Evolutionary conservation across 2,888 invertebrate species (phyloP), one percentile per base, ranked within the genome.

Genomic region (Sympetrum striolatum): DNA sequence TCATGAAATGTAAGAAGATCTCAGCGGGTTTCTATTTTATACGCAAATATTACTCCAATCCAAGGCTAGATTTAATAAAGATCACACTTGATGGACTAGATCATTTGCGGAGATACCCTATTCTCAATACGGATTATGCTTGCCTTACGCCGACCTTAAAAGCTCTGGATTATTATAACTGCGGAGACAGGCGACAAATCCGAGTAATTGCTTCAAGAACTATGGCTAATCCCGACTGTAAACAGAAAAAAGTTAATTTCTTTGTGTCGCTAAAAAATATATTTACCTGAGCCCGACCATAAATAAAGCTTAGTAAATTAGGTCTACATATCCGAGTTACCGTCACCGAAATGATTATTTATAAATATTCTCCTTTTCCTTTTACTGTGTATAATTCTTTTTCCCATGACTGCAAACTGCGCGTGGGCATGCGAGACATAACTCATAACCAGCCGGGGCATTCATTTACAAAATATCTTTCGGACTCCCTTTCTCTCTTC

Each of bases 391-490:
- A 86, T 60, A 86, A 86, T 60, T 86, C 86, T 86, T 60, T 82
- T 35, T 31, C 35, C 82, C 64, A 22, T 86, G 60, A 86, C 73
- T 73, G 86, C 86, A 86, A 86, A 86, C 86, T 60, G 86, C 60
- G 86, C 86, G 86, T 86, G 86, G 86, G 86, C 86, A 86, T 64
- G 86, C 86, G 64, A 86, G 86, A 35, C 86, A 86, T 86, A 86
- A 86, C 86, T 86, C 86, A 86, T 86, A 60, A 18, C 86, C 58
- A 60, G 60, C 22, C 60, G 37, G 86, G 86, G 64, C 86, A 86
- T 64, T 86, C 86, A 86, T 86, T 86, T 86, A 86, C 86, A 86
- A 86, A 86, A 86, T 86, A 86, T 86, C 86, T 86, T 86, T 86
- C 18, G 60, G 86, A 35, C 86, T 86, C 86, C 64, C 82, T 31